A percentile compares a stretch with the other conserved stretches of the same genome.
Conservation (phyloP, 1,140 invertebrate genomes). For the Bicyclus anynana region DNA sequence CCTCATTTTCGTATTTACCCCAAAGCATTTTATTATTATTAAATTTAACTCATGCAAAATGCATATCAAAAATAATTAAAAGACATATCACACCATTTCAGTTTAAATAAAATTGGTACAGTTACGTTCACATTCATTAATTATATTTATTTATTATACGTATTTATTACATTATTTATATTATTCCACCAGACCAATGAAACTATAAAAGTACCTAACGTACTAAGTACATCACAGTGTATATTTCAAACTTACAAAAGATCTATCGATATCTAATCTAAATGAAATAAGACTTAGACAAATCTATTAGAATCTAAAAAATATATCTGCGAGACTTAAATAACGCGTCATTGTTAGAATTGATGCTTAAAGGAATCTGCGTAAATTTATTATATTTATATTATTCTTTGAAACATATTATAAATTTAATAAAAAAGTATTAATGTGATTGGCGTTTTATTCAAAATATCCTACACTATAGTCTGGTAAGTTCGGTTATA, state of each 20-base stretch:
- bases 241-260: conserved; percentile 35
- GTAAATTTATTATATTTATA: conserved; percentile 73
- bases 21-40: conserved; percentile 17
- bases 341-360: conserved; percentile 50
- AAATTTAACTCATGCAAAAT: conserved; percentile 14
- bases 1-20: no score
- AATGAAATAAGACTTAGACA: conserved; percentile 29
- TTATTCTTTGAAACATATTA: conserved; percentile 76
- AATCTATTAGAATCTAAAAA: conserved; percentile 43
- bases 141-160: no score
- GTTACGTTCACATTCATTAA: no score
- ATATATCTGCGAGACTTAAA: conserved; percentile 48
- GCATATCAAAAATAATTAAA: conserved; percentile 31
- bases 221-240: conserved; percentile 37
- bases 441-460: conserved; percentile 59
- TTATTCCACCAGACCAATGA: background rate
- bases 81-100: conserved; percentile 30
- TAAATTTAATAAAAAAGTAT: conserved; percentile 75
- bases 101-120: no score
- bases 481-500: no score
- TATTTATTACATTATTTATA: no score
- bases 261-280: conserved; percentile 31
- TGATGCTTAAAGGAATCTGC: conserved; percentile 59
- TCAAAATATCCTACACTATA: conserved; percentile 20
- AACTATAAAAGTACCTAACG: background rate